Conservation (phyloP, 2,797 vertebrate genomes). For the Tapera naevia region DNA sequence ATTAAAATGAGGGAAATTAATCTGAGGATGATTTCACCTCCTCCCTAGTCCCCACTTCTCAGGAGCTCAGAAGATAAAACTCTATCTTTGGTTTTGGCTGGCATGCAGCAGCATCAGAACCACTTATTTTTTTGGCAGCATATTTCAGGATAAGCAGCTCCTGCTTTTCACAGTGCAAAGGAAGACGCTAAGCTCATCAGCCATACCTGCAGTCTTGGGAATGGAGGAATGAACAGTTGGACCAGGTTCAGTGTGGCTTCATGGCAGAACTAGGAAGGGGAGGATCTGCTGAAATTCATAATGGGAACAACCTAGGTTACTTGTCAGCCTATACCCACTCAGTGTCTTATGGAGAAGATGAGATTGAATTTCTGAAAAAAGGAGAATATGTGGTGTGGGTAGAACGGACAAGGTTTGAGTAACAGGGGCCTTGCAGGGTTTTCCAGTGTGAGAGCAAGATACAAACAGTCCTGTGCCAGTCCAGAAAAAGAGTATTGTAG, state of each 20-base stretch:
- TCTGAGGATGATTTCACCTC: neutral
- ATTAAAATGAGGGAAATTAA: neutral
- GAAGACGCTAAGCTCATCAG: neutral
- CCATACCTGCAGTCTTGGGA: neutral
- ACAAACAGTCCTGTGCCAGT: neutral
- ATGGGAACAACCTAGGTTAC: neutral
- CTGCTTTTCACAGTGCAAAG: neutral
- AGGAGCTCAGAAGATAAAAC: neutral
- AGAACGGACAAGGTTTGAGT: neutral
- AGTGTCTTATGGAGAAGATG: neutral
- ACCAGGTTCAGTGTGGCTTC: neutral
- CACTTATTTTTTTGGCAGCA: rapidly evolving
- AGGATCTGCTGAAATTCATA: neutral
- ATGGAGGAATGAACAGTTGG: neutral
- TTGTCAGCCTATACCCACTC: neutral
- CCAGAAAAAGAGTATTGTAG: neutral
- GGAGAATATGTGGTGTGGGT: neutral
- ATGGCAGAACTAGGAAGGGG: neutral
- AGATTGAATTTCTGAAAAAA: neutral
- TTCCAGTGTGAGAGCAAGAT: neutral
- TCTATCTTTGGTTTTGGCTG: neutral
- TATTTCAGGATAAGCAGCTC: neutral
- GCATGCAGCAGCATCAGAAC: rapidly evolving
- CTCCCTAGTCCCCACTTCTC: neutral
- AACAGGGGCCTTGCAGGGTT: neutral